phyloP scores from a whole-genome alignment of 1,140 invertebrate genomes.

The Antheraea mylitta region DNA sequence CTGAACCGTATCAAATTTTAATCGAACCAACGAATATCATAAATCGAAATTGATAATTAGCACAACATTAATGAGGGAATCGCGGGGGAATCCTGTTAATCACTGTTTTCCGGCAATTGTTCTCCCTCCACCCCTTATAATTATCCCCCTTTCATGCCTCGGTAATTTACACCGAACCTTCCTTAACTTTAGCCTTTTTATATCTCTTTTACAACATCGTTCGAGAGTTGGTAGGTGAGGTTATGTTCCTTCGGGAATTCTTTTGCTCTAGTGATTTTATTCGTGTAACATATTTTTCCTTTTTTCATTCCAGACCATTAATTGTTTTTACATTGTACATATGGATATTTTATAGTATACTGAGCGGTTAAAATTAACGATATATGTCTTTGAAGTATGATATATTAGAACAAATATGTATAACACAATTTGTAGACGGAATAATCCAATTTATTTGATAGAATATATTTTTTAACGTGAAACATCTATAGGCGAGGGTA shows the following conservation, averaged over 20 bases:
- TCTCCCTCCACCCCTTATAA: constrained; percentile 18
- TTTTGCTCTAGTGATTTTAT: constrained; percentile 26
- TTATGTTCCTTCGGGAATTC: constrained; percentile 1
- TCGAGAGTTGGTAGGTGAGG: neutral
- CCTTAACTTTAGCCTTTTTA: constrained; percentile 18
- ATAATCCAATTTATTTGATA: too few species aligned
- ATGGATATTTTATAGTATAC: too few species aligned
- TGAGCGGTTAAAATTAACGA: too few species aligned
- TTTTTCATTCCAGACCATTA: too few species aligned
- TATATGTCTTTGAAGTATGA: too few species aligned
- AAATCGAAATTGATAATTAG: constrained; percentile 29
- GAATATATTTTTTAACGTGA: too few species aligned
- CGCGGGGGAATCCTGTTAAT: constrained; percentile 25
- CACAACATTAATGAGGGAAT: constrained; percentile 22
- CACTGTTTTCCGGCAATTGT: constrained; percentile 28
- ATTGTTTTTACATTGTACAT: too few species aligned
- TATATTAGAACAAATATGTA: too few species aligned
- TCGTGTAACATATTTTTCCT: neutral
- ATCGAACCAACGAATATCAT: constrained; percentile 6
- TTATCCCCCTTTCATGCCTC: constrained; percentile 10
- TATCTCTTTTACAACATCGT: constrained; percentile 15
- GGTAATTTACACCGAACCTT: constrained; percentile 25
- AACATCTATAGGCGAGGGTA: too few species aligned
- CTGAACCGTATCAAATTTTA: neutral
- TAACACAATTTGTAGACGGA: too few species aligned